Evolutionary conservation across 2,797 vertebrate genomes (phyloP).

Genomic region (Artibeus lituratus): DNA sequence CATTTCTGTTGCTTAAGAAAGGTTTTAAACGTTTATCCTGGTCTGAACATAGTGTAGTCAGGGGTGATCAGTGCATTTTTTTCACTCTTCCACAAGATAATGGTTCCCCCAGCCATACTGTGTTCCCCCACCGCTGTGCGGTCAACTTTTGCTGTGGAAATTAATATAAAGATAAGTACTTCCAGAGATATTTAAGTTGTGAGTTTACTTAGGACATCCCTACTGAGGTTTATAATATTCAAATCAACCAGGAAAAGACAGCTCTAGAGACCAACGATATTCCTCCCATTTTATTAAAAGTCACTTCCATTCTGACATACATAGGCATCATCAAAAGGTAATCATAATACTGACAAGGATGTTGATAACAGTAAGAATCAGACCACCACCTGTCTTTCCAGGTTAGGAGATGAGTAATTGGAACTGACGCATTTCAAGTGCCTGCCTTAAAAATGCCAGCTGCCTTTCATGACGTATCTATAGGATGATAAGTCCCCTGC

Average conservation of each 20-base stretch:
- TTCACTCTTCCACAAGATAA: not conserved
- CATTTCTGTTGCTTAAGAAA: not conserved
- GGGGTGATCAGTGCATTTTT: not conserved
- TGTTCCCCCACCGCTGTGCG: not conserved
- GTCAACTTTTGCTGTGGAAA: not conserved
- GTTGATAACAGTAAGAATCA: not conserved
- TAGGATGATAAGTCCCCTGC: not conserved
- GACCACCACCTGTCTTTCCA: not conserved
- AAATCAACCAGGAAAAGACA: not conserved
- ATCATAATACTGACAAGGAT: not conserved
- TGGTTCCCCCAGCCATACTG: not conserved
- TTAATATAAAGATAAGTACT: not conserved
- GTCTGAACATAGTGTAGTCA: not conserved
- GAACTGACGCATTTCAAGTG: not conserved
- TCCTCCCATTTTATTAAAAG: not conserved
- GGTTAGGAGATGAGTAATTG: not conserved
- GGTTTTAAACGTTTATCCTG: not conserved
- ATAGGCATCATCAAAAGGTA: not conserved
- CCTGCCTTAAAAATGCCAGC: not conserved
- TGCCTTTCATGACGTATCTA: not conserved
- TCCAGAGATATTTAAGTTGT: not conserved
- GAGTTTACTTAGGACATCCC: not conserved
- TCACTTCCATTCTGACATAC: not conserved
- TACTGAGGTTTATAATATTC: not conserved
- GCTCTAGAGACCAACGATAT: not conserved